Evolutionary conservation across 1,140 invertebrate species (phyloP), one percentile per base, ranked within the genome.

Genomic region (Elysia chlorotica): DNA sequence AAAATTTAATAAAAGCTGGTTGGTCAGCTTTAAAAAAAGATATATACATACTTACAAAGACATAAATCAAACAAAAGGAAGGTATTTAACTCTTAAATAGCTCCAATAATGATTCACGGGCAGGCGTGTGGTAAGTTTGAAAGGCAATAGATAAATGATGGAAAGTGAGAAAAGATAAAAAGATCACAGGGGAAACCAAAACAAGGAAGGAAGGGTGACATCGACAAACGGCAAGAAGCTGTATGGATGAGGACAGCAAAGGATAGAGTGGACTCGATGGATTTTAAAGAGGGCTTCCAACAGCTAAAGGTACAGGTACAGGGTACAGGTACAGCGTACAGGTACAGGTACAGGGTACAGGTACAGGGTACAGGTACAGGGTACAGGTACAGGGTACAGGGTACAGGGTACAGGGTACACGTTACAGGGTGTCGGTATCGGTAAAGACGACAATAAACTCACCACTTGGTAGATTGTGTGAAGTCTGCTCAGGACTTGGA

Each of bases 391-490:
- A 14, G n/a, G 41, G n/a, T n/a, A 48, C 41, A 14, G 41, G n/a
- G 41, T 25, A 59, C 10, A 59, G 10, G 10, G 56, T 17, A 48
- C 41, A 14, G 10, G 10, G 41, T 48, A 48, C 10, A n/a, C n/a
- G 41, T 48, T 14, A 48, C n/a, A n/a, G n/a, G 10, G 10, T 48
- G 41, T 48, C n/a, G 41, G 10, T 48, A n/a, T n/a, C 41, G n/a
- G n/a, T n/a, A 14, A 48, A 48, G n/a, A 48, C n/a, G 10, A 48
- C n/a, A 48, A 48, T 48, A 63, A 1, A 37, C 67, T 59, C 25
- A 70, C 67, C 56, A 70, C 54, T 59, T 70, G 67, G 28, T 36
- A 70, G 31, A 70, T 35, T 19, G 30, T 37, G 6, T 23, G 54
- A 10, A 70, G 33, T 1, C 36, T 3, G n/a, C 3, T 19, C 54